A percentile compares a stretch with the other conserved stretches of the same genome.
phyloP scores from a whole-genome alignment of 2,113 vertebrate species.

The Gallinago jamesoni region DNA sequence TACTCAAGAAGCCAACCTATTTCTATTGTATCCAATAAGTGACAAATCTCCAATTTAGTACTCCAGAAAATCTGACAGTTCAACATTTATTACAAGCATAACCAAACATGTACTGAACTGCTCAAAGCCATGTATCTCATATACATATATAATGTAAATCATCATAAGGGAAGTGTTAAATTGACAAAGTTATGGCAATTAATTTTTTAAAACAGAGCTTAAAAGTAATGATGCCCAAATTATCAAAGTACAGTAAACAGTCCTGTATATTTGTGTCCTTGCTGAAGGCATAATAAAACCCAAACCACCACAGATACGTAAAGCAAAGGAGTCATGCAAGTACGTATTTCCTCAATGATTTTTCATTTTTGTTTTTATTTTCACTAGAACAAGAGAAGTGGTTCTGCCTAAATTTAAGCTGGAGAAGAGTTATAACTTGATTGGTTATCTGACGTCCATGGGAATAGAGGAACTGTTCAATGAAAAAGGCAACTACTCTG shows the following conservation, averaged over 20 bases:
- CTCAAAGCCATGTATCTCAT: background rate
- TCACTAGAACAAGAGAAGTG: constrained; percentile 88
- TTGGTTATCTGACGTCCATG: constrained; percentile 85
- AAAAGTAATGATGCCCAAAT: background rate
- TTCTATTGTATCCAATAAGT: background rate
- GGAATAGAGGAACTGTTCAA: constrained; percentile 86
- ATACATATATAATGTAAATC: background rate
- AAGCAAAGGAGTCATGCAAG: background rate
- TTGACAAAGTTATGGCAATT: background rate
- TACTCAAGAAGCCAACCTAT: background rate
- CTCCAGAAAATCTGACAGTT: background rate
- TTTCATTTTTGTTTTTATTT: background rate
- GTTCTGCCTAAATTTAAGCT: constrained; percentile 91
- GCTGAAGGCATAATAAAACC: background rate
- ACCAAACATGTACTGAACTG: background rate
- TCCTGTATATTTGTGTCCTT: background rate
- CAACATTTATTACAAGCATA: background rate
- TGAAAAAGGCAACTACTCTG: constrained; percentile 82
- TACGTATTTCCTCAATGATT: background rate
- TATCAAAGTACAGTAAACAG: background rate
- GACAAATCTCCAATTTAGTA: background rate
- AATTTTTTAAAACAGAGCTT: background rate
- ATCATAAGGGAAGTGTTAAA: background rate
- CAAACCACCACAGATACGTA: background rate
- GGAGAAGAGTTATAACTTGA: constrained; percentile 91